Percentiles rank a stretch among this genome's conserved stretches.
These are phyloP conservation scores for Malurus splendens DNA, from an alignment of 2,797 vertebrate genomes.

Conservation along the genomic window DNA sequence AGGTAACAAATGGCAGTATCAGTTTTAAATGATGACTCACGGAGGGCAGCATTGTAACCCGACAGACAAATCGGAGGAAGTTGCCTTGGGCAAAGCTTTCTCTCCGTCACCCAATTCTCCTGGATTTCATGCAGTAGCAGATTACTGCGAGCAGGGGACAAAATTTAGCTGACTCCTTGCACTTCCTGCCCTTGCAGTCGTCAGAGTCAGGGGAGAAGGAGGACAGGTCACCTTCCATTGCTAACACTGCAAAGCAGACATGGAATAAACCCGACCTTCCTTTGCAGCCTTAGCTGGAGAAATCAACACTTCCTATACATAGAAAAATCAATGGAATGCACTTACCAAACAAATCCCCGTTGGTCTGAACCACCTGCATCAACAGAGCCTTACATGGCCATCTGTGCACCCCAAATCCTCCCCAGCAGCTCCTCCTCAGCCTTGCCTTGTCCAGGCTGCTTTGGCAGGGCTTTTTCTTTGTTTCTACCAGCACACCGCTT, in stretches of 20 bases:
- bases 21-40: not conserved
- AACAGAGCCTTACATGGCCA: not conserved
- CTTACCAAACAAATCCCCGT: not conserved
- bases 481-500: not conserved
- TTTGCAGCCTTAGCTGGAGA: not conserved
- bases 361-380: not conserved
- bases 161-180: not conserved
- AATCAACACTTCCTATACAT: slow-evolving; percentile 6
- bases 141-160: not conserved
- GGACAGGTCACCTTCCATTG: not conserved
- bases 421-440: not conserved
- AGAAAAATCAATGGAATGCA: slow-evolving; percentile 18
- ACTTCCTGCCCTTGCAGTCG: not conserved
- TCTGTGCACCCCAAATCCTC: not conserved
- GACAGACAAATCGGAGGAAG: not conserved
- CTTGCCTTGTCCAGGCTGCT: accelerated
- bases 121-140: not conserved
- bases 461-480: not conserved
- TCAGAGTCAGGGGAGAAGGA: not conserved
- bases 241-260: not conserved
- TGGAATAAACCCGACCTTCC: not conserved
- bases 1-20: not conserved
- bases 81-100: not conserved
- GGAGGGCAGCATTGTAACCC: not conserved
- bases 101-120: not conserved